phyloP scores from a whole-genome alignment of 2,888 invertebrate species.

The Aelia acuminata region DNA sequence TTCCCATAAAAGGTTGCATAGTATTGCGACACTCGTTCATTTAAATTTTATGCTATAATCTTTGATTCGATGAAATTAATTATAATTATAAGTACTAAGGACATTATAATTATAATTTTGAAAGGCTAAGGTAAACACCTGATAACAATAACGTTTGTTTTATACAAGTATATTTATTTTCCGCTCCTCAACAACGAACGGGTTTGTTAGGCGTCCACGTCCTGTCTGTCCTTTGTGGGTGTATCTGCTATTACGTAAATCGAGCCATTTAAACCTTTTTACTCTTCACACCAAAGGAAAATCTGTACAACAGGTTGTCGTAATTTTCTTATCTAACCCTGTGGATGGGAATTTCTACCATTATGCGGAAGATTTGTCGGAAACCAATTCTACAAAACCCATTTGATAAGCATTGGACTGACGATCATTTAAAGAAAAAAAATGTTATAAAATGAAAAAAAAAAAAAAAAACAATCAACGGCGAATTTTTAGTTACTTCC shows the following conservation, averaged over 20 bases:
- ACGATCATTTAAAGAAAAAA: neutral
- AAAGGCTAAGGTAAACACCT: no score
- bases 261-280: slow-evolving; percentile 16
- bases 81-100: no score
- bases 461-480: neutral
- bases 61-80: no score
- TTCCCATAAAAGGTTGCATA: no score
- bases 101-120: no score
- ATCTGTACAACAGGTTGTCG: slow-evolving; percentile 21
- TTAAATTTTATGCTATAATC: no score
- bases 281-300: slow-evolving; percentile 26
- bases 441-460: no score
- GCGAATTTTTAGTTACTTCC: neutral
- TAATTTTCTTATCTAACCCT: slow-evolving; percentile 15
- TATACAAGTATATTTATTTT: neutral
- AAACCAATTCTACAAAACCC: neutral
- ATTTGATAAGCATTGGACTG: slow-evolving; percentile 9
- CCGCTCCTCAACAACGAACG: neutral
- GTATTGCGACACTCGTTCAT: no score
- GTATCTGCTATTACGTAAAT: slow-evolving; percentile 33
- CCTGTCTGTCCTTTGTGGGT: slow-evolving; percentile 8
- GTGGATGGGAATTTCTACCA: slow-evolving; percentile 11
- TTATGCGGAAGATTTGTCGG: neutral
- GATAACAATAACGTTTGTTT: neutral
- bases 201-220: neutral